Base-by-base conservation (phyloP, 2,113 vertebrate species). In the Sorex fumeus region DNA sequence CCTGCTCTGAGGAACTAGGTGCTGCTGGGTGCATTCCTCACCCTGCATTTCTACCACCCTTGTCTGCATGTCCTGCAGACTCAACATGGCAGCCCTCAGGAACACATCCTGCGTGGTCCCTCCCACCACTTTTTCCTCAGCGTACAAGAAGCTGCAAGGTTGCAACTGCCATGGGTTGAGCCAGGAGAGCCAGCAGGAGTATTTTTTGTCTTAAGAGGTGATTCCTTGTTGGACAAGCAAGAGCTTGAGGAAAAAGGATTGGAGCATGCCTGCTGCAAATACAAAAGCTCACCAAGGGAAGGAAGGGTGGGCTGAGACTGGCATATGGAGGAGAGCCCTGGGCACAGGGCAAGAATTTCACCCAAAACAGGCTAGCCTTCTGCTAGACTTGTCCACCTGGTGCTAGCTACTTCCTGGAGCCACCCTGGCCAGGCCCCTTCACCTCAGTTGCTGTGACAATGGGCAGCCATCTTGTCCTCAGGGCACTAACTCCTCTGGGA, bases 271-370 rank as follows among this genome's bases (percentile, higher is more conserved):
- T 57, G 79, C 77, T n/a, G 18, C 30, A 62, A 80, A 43, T 4
- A 77, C 85, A 40, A 28, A 4, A 30, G 67, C 50, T 45, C 57
- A 85, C 3, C 12, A 8, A 82, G 34, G 62, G 70, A 43, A 67
- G 86, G 84, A 74, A 87, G 47, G 88, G 76, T 62, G 74, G 95
- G 92, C 79, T 43, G 76, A 77, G 79, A 79, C 88, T 94, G 96
- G 94, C 94, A 96, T 95, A 96, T 96, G 96, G 96, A 91, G 66
- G 92, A 94, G 90, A 91, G 80, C 64, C 93, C 92, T 90, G 92
- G 92, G 93, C 90, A 90, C 50, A 16, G 81, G 86, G 83, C 93
- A 91, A 32, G 85, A 84, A 94, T 79, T 57, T 96, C 82, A 32
- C 91, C 89, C 62, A 23, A 90, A 90, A 75, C 67, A 78, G 94